Percentiles rank a stretch among this genome's conserved stretches.
Conservation (phyloP, 92 coral and sea anemone species). For the Palythoa grandiflora region DNA sequence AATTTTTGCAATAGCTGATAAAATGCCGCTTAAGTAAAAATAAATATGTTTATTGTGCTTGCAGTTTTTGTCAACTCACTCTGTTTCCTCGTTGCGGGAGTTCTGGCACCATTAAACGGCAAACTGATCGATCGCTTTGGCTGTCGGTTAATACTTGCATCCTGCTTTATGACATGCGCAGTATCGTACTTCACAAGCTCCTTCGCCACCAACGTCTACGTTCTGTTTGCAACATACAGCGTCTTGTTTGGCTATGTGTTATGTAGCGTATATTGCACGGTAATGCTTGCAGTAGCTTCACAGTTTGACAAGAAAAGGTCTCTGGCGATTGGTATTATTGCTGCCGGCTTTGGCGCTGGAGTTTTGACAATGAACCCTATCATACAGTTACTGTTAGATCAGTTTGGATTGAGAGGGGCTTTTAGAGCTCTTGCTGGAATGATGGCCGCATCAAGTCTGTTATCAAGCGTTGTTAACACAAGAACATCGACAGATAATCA, state of each 20-base stretch:
- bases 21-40: too few species aligned
- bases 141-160: not conserved
- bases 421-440: slow-evolving; percentile 11
- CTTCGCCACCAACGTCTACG: slow-evolving; percentile 16
- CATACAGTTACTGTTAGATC: slow-evolving; percentile 38
- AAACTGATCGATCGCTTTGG: slow-evolving; percentile 22
- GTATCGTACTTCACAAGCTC: slow-evolving; percentile 14
- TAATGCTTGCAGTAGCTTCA: not conserved
- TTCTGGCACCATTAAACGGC: slow-evolving; percentile 9
- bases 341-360: slow-evolving; percentile 61
- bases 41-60: not conserved
- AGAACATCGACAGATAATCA: not conserved
- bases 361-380: slow-evolving; percentile 63
- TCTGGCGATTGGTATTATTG: slow-evolving; percentile 54
- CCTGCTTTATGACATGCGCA: slow-evolving; percentile 24
- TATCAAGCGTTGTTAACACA: not conserved
- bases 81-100: not conserved
- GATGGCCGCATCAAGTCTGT: not conserved
- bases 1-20: not conserved
- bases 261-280: not conserved
- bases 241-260: slow-evolving; percentile 11
- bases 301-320: slow-evolving; percentile 57
- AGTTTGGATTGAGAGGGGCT: slow-evolving; percentile 48
- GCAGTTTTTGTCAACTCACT: slow-evolving; percentile 3
- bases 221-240: slow-evolving; percentile 22